A percentile compares a stretch with the other conserved stretches of the same genome.
Evolutionary conservation across 37 sponge, comb jelly and placozoan genomes (phyloP).

Genomic region (Hormiphora californensis): DNA sequence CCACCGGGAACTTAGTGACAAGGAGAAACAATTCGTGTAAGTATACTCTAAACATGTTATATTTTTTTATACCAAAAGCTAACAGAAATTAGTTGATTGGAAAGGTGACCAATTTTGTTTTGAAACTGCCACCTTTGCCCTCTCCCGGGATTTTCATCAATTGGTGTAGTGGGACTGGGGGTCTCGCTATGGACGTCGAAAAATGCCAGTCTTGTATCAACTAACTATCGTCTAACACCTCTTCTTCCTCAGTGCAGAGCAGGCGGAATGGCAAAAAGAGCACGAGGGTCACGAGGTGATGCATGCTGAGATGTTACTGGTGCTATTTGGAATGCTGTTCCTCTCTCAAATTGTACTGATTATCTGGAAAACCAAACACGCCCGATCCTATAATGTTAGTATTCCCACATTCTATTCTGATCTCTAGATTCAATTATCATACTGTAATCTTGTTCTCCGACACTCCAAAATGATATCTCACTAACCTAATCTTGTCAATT

Average conservation of each 20-base stretch:
- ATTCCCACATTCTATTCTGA: background rate
- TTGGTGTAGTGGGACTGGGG: too few species aligned
- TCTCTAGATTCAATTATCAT: background rate
- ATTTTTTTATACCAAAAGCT: background rate
- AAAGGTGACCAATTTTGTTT: too few species aligned
- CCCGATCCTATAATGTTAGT: slow-evolving; percentile 68
- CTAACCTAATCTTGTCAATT: background rate
- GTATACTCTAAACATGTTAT: background rate
- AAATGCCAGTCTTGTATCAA: background rate
- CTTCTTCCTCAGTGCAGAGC: background rate
- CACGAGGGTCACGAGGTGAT: slow-evolving; percentile 95
- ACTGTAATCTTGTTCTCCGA: background rate
- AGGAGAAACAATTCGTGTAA: slow-evolving; percentile 20
- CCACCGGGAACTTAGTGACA: background rate
- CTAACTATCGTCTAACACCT: background rate
- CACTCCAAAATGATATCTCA: background rate
- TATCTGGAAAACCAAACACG: slow-evolving; percentile 74
- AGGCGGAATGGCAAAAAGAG: slow-evolving; percentile 62
- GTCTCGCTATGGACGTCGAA: background rate
- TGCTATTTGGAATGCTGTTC: slow-evolving; percentile 73
- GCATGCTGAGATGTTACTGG: slow-evolving; percentile 94
- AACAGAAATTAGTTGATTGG: too few species aligned
- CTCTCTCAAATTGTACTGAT: slow-evolving; percentile 81
- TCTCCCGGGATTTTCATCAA: too few species aligned
- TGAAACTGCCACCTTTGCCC: too few species aligned